These are phyloP conservation scores for Turritopsis dohrnii DNA, from an alignment of 30 jellyfish, hydroid and myxozoan genomes.

Conservation along the genomic window DNA sequence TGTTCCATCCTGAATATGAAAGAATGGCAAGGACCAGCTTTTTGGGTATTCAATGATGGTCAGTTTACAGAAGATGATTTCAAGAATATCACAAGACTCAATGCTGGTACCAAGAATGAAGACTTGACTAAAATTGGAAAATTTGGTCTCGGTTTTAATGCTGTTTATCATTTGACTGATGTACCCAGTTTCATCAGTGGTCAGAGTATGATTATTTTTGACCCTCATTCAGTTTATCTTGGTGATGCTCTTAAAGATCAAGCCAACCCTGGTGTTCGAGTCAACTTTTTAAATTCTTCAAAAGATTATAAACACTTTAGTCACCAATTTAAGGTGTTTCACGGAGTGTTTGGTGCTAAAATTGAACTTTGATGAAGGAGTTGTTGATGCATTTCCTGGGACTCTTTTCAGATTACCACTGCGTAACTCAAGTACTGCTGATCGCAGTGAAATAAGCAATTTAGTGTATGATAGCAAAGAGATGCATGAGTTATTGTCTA, in stretches of 20 bases:
- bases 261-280: constrained; percentile 59
- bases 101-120: constrained; percentile 72
- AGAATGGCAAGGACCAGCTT: constrained; percentile 83
- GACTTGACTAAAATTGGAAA: constrained; percentile 62
- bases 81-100: constrained; percentile 56
- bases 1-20: constrained; percentile 54
- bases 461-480: constrained; percentile 38
- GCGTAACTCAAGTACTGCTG: constrained; percentile 50
- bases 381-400: constrained; percentile 29
- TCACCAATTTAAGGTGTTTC: constrained; percentile 47
- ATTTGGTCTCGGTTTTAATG: constrained; percentile 86
- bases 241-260: constrained; percentile 56
- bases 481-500: constrained; percentile 37
- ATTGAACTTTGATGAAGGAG: constrained; percentile 28
- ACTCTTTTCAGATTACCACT: constrained; percentile 74
- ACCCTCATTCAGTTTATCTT: constrained; percentile 69
- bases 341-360: constrained; percentile 57
- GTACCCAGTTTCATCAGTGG: constrained; percentile 71
- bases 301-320: constrained; percentile 22
- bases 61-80: constrained; percentile 54
- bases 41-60: constrained; percentile 65
- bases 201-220: constrained; percentile 50
- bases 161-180: constrained; percentile 71
- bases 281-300: constrained; percentile 27
- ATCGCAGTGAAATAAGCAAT: constrained; percentile 39